A percentile compares a stretch with the other conserved stretches of the same genome.
Conservation (phyloP, 2,888 invertebrate species). For the Aphidoletes aphidimyza region DNA sequence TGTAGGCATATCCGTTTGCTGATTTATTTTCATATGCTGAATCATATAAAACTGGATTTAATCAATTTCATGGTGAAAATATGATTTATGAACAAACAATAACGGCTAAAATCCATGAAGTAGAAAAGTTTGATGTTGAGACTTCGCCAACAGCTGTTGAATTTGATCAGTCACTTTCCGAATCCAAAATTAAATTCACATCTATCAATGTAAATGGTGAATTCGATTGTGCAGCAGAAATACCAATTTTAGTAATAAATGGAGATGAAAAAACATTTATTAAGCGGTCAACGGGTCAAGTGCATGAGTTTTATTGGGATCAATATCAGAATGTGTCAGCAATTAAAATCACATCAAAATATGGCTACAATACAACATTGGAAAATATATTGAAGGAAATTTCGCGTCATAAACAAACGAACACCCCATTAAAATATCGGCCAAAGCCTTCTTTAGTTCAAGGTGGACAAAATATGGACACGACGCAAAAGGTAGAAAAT, state of each 20-base stretch:
- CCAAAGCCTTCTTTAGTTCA: neutral
- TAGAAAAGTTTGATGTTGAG: neutral
- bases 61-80: too few species aligned
- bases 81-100: neutral
- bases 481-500: neutral
- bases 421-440: neutral
- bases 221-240: conserved; percentile 4
- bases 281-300: neutral
- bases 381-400: neutral
- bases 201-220: neutral
- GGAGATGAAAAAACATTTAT: neutral
- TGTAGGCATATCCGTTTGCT: too few species aligned
- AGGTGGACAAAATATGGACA: neutral
- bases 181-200: neutral
- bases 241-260: conserved; percentile 6
- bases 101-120: neutral
- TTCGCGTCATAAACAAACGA: neutral
- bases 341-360: neutral
- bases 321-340: neutral
- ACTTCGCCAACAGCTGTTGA: neutral
- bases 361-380: neutral
- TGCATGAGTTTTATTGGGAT: neutral
- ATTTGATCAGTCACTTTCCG: neutral
- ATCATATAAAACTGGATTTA: neutral
- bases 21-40: conserved; percentile 14